These are phyloP conservation scores for Cebus imitator DNA, from an alignment of 2,113 vertebrate genomes.

Conservation along the genomic window DNA sequence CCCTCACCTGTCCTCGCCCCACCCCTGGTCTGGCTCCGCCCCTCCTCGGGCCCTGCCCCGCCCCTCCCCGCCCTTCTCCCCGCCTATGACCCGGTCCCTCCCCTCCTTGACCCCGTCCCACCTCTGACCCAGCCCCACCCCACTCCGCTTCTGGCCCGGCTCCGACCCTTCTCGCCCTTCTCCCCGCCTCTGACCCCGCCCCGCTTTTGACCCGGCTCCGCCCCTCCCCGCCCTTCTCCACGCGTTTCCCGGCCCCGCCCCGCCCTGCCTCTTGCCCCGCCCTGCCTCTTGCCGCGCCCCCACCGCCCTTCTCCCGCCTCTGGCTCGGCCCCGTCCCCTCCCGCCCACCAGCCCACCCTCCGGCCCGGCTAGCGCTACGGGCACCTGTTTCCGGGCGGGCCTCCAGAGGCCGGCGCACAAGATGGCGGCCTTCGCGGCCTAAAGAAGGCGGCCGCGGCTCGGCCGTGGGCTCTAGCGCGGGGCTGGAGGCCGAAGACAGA, in stretches of 20 bases:
- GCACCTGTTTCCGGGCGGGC: conserved; percentile 24
- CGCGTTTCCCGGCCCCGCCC: neutral
- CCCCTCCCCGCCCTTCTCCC: neutral
- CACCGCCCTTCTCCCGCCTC: neutral
- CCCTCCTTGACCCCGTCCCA: neutral
- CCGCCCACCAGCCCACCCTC: neutral
- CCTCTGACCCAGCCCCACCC: neutral
- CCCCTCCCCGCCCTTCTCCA: neutral
- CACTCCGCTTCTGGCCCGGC: neutral
- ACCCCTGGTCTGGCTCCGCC: neutral
- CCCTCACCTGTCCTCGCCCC: neutral
- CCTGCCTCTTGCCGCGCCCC: neutral
- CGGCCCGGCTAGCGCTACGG: rapidly evolving
- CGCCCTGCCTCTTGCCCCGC: neutral
- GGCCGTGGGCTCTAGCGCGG: neutral
- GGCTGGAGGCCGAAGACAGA: neutral
- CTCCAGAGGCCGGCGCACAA: conserved; percentile 46
- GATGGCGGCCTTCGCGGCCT: conserved; percentile 1
- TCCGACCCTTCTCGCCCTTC: neutral
- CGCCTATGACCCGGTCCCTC: neutral
- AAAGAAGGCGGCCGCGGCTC: rapidly evolving
- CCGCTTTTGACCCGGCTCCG: neutral
- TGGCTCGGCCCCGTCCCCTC: neutral
- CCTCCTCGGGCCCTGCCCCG: neutral
- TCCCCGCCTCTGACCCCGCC: neutral